A percentile compares a stretch with the other conserved stretches of the same genome.
Conservation (phyloP, 2,113 vertebrate genomes). For the Pachycephala philippinensis region DNA sequence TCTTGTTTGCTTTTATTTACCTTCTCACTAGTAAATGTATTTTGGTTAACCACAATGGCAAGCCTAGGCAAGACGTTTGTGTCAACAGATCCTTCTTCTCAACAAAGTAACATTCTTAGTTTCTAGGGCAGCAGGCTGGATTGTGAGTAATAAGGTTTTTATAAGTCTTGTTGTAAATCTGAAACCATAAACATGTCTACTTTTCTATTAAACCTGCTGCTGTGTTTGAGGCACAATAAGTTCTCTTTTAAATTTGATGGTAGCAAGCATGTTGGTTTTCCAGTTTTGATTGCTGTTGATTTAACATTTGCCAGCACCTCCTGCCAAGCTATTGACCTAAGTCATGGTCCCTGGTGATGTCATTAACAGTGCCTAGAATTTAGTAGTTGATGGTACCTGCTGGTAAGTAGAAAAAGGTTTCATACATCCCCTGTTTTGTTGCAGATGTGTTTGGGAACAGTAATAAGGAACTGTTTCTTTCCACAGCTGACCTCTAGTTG, state of each 20-base stretch:
- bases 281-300: conserved; percentile 73
- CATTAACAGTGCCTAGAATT: conserved; percentile 67
- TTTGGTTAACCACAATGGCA: conserved; percentile 82
- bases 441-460: not conserved
- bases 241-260: conserved; percentile 73
- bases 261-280: conserved; percentile 67
- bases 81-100: conserved; percentile 76
- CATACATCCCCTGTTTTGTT: conserved; percentile 43
- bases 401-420: conserved; percentile 55
- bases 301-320: conserved; percentile 68
- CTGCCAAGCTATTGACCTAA: conserved; percentile 76
- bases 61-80: conserved; percentile 74
- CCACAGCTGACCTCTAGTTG: not conserved
- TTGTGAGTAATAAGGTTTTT: conserved; percentile 81
- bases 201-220: conserved; percentile 76
- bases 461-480: not conserved
- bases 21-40: conserved; percentile 75
- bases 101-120: conserved; percentile 81
- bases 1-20: conserved; percentile 79
- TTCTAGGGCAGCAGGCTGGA: conserved; percentile 80
- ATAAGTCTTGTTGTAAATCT: conserved; percentile 80
- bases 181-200: conserved; percentile 78
- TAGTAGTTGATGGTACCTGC: conserved; percentile 67
- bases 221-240: conserved; percentile 73
- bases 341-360: conserved; percentile 73